Evolutionary conservation across 2,113 vertebrate genomes (phyloP).

Genomic region (Elaphurus davidianus): DNA sequence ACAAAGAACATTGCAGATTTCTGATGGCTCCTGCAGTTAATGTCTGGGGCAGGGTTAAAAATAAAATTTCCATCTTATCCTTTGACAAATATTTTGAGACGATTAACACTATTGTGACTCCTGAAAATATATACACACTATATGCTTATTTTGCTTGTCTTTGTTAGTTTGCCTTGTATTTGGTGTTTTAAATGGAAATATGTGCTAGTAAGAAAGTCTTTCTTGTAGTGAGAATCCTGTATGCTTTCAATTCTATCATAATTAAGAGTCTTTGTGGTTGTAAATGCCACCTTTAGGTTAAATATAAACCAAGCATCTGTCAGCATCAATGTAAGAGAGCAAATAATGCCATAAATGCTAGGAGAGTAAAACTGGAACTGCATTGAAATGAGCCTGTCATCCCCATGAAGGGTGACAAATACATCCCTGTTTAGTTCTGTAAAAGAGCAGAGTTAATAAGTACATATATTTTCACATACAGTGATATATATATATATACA

Average conservation of each 20-base stretch:
- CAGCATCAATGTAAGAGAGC: constrained; percentile 47
- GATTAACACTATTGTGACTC: constrained; percentile 39
- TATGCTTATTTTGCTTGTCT: constrained; percentile 39
- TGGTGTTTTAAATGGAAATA: background rate
- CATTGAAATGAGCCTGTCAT: constrained; percentile 56
- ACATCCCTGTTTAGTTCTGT: constrained; percentile 2
- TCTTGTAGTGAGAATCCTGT: constrained; percentile 44
- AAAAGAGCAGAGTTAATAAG: constrained; percentile 23
- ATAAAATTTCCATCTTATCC: constrained; percentile 62
- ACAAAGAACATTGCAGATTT: constrained; percentile 64
- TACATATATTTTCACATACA: background rate
- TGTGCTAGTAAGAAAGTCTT: background rate
- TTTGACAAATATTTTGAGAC: constrained; percentile 57
- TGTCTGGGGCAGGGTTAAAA: constrained; percentile 64
- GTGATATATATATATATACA: background rate
- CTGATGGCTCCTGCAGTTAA: constrained; percentile 62
- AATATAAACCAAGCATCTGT: constrained; percentile 68
- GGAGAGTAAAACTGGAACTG: constrained; percentile 7
- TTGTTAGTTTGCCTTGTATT: constrained; percentile 40
- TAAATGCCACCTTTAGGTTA: constrained; percentile 73
- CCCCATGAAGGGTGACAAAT: constrained; percentile 23
- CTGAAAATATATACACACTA: constrained; percentile 42
- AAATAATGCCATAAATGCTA: background rate
- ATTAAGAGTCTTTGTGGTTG: constrained; percentile 65
- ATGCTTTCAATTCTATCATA: constrained; percentile 63